These are phyloP conservation scores for Adelges cooleyi DNA, from an alignment of 1,140 invertebrate species.

Conservation along the genomic window DNA sequence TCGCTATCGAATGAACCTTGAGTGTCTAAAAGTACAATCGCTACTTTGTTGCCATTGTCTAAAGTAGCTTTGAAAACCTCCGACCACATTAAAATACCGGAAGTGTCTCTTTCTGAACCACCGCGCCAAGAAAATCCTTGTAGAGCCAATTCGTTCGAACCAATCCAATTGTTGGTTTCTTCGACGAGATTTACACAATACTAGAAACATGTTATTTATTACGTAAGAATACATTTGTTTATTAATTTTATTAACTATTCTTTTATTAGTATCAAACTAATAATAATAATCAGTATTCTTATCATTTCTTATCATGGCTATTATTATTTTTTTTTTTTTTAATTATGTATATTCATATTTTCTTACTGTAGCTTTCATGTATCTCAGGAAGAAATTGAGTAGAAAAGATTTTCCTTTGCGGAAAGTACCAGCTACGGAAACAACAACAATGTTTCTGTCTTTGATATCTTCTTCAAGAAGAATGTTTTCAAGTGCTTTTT, in stretches of 20 bases:
- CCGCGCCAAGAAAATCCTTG: constrained; percentile 85
- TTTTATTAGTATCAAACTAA: too few relatives aligned
- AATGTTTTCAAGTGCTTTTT: constrained; percentile 70
- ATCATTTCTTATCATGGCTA: too few relatives aligned
- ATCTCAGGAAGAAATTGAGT: constrained; percentile 84
- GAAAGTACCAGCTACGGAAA: constrained; percentile 91
- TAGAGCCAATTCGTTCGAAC: constrained; percentile 54
- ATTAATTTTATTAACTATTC: too few relatives aligned
- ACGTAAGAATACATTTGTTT: neutral
- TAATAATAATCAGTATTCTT: too few relatives aligned
- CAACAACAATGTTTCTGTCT: constrained; percentile 74
- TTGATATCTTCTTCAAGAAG: constrained; percentile 66
- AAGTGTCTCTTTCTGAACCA: constrained; percentile 87
- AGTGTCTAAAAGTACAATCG: constrained; percentile 87
- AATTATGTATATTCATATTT: neutral
- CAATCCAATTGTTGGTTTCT: constrained; percentile 48
- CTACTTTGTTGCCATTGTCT: constrained; percentile 67
- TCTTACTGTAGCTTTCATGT: constrained; percentile 54
- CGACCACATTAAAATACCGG: constrained; percentile 92
- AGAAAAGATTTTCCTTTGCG: constrained; percentile 93
- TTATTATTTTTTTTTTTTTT: too few relatives aligned
- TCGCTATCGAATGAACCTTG: constrained; percentile 96
- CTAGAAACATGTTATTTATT: constrained; percentile 11
- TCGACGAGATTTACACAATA: constrained; percentile 13
- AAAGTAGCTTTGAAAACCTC: constrained; percentile 75